phyloP scores from a whole-genome alignment of 2,888 invertebrate genomes.

The Norana najaformis region DNA sequence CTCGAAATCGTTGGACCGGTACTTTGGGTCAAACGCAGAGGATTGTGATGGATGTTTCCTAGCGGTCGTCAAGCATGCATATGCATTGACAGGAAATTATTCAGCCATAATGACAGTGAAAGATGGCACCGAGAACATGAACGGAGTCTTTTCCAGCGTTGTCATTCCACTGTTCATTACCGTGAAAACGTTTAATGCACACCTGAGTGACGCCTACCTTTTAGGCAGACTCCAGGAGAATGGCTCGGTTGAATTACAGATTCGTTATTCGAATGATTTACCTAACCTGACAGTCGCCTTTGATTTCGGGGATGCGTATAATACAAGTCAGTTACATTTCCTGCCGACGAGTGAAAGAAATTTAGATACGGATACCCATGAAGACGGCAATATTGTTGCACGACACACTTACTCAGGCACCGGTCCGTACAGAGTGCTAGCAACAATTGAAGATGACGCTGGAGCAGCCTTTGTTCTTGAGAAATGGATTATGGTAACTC shows the following conservation, averaged over 20 bases:
- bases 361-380: not conserved
- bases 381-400: not conserved
- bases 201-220: not conserved
- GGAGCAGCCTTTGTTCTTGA: not conserved
- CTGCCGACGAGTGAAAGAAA: not conserved
- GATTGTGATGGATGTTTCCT: not conserved
- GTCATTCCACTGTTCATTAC: not conserved
- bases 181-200: not conserved
- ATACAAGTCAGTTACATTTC: not conserved
- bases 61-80: not conserved
- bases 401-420: not conserved
- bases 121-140: not conserved
- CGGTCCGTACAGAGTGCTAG: not conserved
- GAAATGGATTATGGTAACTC: constrained; percentile 13
- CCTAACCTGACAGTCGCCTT: not conserved
- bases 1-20: not conserved
- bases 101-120: not conserved
- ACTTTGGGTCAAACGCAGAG: not conserved
- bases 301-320: not conserved
- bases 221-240: not conserved
- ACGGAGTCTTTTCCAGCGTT: not conserved
- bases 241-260: not conserved
- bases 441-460: not conserved
- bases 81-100: not conserved
- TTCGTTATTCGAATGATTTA: not conserved